These are phyloP conservation scores for Phrynocephalus forsythii DNA, from an alignment of 2,797 vertebrate genomes.

Conservation along the genomic window DNA sequence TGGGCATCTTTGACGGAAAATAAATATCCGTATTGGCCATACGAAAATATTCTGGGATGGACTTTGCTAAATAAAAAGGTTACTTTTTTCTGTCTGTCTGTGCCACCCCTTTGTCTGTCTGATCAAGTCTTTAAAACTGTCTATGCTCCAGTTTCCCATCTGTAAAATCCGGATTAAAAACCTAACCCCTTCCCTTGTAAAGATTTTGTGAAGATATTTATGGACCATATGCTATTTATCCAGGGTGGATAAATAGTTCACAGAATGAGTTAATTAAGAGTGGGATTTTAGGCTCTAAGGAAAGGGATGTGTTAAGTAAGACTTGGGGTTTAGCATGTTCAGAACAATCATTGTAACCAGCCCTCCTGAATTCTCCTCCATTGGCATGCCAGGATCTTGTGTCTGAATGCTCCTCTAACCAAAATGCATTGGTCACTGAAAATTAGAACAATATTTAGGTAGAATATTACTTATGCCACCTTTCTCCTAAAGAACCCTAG, in stretches of 20 bases:
- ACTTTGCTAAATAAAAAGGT: not conserved
- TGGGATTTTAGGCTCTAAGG: not conserved
- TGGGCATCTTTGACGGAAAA: not conserved
- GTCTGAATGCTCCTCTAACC: not conserved
- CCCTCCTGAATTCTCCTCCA: not conserved
- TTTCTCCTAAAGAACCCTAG: too few species aligned
- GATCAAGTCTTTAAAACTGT: conserved; percentile 19
- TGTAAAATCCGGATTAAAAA: conserved; percentile 9
- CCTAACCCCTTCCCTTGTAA: not conserved
- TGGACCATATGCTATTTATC: not conserved
- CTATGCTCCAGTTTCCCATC: conserved; percentile 15
- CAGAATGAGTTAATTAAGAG: not conserved
- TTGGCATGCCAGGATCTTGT: not conserved
- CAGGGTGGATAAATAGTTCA: not conserved
- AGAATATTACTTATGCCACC: too few species aligned
- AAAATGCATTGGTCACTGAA: not conserved
- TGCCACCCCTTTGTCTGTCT: not conserved
- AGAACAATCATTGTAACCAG: not conserved
- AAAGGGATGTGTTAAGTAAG: not conserved
- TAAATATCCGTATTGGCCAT: not conserved
- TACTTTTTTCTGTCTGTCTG: not conserved
- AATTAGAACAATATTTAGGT: not conserved
- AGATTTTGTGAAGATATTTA: not conserved
- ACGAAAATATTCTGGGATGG: not conserved
- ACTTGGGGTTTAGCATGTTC: not conserved